Evolutionary conservation across 2,888 invertebrate species (phyloP).

Genomic region (Aporophyla lueneburgensis): DNA sequence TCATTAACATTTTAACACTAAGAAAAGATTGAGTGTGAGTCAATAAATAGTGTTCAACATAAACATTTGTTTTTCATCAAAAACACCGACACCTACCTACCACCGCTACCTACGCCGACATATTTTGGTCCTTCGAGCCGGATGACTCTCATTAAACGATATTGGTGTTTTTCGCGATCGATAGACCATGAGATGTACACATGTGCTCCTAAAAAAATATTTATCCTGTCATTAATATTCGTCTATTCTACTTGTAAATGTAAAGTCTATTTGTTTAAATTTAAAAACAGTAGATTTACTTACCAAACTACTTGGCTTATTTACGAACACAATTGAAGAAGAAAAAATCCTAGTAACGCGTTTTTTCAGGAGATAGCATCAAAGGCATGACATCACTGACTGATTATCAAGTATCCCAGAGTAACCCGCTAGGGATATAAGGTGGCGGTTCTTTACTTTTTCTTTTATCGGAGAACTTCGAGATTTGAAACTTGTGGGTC

Average conservation of each 20-base stretch:
- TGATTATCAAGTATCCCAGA: slow-evolving; percentile 39
- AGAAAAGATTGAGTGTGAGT: no score
- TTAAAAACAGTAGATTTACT: neutral
- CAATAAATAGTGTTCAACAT: no score
- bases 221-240: no score
- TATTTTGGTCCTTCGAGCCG: no score
- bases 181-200: neutral
- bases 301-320: neutral
- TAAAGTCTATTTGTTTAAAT: neutral
- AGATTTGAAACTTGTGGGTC: slow-evolving; percentile 60
- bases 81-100: no score
- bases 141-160: neutral
- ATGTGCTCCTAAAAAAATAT: neutral
- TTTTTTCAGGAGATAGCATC: slow-evolving; percentile 28
- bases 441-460: slow-evolving; percentile 42
- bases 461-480: slow-evolving; percentile 48
- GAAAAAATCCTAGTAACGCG: neutral
- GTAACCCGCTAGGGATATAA: slow-evolving; percentile 37
- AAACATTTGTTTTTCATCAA: no score
- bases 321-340: neutral
- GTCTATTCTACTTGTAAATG: neutral
- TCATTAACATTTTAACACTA: no score
- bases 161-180: neutral
- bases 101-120: no score
- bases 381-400: slow-evolving; percentile 15